Evolutionary conservation across 2,888 invertebrate genomes (phyloP).

Genomic region (Laspeyria flexula): DNA sequence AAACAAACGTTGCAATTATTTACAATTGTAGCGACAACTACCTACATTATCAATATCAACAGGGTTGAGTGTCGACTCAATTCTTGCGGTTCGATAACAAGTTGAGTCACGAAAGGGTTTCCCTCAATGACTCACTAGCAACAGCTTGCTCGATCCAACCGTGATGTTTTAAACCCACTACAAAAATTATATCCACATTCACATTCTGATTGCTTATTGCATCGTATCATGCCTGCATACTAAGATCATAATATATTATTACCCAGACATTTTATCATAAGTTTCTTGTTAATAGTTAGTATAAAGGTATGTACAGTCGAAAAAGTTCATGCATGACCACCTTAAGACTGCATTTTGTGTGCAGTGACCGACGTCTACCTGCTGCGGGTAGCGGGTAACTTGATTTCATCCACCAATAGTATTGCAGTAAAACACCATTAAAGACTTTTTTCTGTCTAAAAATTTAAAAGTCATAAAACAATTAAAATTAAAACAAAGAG

Average conservation of each 20-base stretch:
- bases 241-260: background rate
- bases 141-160: slow-evolving; percentile 34
- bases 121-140: slow-evolving; percentile 75
- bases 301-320: too few species aligned
- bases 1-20: slow-evolving; percentile 21
- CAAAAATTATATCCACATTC: slow-evolving; percentile 7
- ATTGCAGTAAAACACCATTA: too few species aligned
- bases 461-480: too few species aligned
- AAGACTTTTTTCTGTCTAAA: too few species aligned
- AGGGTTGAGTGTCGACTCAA: slow-evolving; percentile 63
- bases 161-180: slow-evolving; percentile 30
- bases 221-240: background rate
- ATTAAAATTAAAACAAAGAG: too few species aligned
- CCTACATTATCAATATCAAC: slow-evolving; percentile 62
- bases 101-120: slow-evolving; percentile 84
- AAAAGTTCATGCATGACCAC: too few species aligned
- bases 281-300: too few species aligned
- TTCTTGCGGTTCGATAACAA: slow-evolving; percentile 70
- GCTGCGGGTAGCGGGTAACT: too few species aligned
- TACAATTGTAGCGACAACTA: slow-evolving; percentile 48
- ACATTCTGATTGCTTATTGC: background rate
- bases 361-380: too few species aligned
- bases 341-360: too few species aligned
- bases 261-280: too few species aligned
- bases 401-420: too few species aligned